A percentile compares a stretch with the other conserved stretches of the same genome.
These are phyloP conservation scores for Orussus abietinus DNA, from an alignment of 1,140 invertebrate genomes.

Conservation along the genomic window DNA sequence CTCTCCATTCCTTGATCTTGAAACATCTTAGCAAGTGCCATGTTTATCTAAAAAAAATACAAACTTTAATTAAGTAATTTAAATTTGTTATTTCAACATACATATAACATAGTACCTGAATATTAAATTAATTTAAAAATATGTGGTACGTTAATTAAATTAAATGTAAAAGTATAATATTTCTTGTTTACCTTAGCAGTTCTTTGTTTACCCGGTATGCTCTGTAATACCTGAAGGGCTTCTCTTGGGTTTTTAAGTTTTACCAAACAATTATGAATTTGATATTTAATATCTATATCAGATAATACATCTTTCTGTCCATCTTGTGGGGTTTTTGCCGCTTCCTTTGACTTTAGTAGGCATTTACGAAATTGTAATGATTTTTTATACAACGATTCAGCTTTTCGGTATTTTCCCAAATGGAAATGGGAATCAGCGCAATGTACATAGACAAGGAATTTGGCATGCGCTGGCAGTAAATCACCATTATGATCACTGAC, in stretches of 20 bases:
- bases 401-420: conserved; percentile 62
- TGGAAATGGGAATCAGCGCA: conserved; percentile 68
- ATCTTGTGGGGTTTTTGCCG: conserved; percentile 49
- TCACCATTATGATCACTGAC: conserved; percentile 64
- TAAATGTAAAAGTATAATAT: conserved; percentile 11
- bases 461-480: conserved; percentile 53
- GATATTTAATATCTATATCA: conserved; percentile 71
- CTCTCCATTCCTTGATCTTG: conserved; percentile 68
- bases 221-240: conserved; percentile 65
- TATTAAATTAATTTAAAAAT: conserved; percentile 1
- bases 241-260: conserved; percentile 62
- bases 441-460: conserved; percentile 64
- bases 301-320: conserved; percentile 52
- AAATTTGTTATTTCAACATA: background rate
- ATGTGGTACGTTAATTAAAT: background rate
- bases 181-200: conserved; percentile 57
- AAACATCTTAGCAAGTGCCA: conserved; percentile 70
- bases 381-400: conserved; percentile 66
- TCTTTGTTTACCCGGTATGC: conserved; percentile 66
- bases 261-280: conserved; percentile 66
- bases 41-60: conserved; percentile 51
- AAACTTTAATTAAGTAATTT: background rate
- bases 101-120: background rate
- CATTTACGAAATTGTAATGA: conserved; percentile 67
- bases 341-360: conserved; percentile 59